Percentiles rank a stretch among this genome's conserved stretches.
Evolutionary conservation across 2,888 invertebrate genomes (phyloP).

Genomic region (Ryuthela nishihirai): DNA sequence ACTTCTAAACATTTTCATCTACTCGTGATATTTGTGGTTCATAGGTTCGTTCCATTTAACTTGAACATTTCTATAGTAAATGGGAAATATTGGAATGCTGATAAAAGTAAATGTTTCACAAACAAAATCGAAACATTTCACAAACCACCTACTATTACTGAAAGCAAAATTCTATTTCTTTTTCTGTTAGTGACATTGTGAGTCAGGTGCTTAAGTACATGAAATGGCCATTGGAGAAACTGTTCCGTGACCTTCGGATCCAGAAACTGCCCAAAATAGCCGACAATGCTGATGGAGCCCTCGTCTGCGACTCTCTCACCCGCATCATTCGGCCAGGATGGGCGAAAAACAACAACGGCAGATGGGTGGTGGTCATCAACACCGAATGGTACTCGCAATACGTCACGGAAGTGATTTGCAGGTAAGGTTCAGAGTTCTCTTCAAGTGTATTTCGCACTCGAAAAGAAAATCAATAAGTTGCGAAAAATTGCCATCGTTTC

Average conservation of each 20-base stretch:
- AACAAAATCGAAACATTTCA: no score
- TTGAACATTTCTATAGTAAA: no score
- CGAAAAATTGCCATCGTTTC: no score
- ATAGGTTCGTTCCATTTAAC: no score
- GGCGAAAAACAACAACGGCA: conserved; percentile 43
- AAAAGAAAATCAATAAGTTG: no score
- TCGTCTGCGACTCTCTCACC: conserved; percentile 43
- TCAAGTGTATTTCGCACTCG: no score
- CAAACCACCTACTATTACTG: no score
- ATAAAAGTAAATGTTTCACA: no score
- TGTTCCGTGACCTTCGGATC: conserved; percentile 40
- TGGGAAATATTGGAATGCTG: no score
- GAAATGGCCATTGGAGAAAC: conserved; percentile 43
- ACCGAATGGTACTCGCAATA: conserved; percentile 42
- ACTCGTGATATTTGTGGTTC: no score
- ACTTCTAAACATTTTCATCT: no score
- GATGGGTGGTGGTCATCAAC: conserved; percentile 44
- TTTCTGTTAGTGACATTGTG: conserved; percentile 35
- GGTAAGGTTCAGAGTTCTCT: no score
- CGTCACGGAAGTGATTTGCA: conserved; percentile 43
- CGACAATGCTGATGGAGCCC: conserved; percentile 37
- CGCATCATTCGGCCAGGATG: conserved; percentile 42
- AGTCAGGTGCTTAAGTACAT: conserved; percentile 42
- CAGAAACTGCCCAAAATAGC: conserved; percentile 42
- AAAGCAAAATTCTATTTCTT: neutral